Percentiles rank a stretch among this genome's conserved stretches.
Conservation (phyloP, 2,797 vertebrate species). For the Hydrolagus colliei region DNA sequence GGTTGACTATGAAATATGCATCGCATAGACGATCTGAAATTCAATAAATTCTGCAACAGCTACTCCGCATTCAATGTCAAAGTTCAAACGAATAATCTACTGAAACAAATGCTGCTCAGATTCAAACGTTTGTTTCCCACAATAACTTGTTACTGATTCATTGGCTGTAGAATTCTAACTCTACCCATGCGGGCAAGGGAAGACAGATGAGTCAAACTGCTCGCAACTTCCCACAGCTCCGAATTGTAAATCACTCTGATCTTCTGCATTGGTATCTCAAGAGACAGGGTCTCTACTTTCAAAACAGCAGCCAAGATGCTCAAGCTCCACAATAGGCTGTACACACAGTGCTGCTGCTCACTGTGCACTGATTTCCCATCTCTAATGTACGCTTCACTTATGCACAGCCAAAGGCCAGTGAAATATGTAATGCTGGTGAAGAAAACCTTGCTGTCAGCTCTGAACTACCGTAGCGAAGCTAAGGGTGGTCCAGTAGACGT, state of each 20-base stretch:
- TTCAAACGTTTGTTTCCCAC: background rate
- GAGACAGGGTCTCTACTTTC: conserved; percentile 15
- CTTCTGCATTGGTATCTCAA: background rate
- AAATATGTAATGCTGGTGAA: too few species aligned
- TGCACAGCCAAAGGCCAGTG: too few species aligned
- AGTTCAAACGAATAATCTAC: background rate
- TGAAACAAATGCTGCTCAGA: background rate
- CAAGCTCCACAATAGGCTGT: background rate
- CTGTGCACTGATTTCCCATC: too few species aligned
- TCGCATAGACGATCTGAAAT: background rate
- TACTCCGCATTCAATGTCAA: background rate
- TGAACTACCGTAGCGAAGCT: too few species aligned
- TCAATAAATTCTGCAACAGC: background rate
- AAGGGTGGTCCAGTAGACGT: too few species aligned
- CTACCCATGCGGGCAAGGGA: background rate
- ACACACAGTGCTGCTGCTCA: too few species aligned
- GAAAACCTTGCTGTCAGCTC: too few species aligned
- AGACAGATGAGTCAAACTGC: background rate
- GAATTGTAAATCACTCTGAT: conserved; percentile 16
- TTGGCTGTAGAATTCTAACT: background rate
- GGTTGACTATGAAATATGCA: background rate
- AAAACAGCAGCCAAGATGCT: conserved; percentile 4
- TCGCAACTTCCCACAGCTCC: background rate
- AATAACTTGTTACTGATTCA: conserved; percentile 23
- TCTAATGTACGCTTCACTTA: too few species aligned